Evolutionary conservation across 1,140 invertebrate species (phyloP).

Genomic region (Wasmannia auropunctata): DNA sequence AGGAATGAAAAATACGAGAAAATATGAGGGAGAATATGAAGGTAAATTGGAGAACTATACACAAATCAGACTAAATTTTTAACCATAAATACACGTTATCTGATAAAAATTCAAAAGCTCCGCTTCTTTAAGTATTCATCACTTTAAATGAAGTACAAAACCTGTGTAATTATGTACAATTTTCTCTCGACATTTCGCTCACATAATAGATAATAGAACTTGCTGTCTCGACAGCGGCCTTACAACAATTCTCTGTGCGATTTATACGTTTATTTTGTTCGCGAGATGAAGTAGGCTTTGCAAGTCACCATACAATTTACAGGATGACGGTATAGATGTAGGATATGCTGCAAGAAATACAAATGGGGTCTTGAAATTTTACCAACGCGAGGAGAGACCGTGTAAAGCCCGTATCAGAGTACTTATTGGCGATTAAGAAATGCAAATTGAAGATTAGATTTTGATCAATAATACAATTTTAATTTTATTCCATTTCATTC

Average conservation of each 20-base stretch:
- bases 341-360: neutral
- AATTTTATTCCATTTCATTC: no score
- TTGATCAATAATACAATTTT: no score
- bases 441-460: no score
- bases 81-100: neutral
- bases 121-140: neutral
- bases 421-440: no score
- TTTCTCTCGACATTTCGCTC: neutral
- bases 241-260: neutral
- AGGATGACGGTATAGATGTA: neutral
- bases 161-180: neutral
- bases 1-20: constrained; percentile 8
- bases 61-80: neutral
- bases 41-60: neutral
- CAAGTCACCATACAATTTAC: neutral
- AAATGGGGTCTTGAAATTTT: neutral
- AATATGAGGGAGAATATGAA: neutral
- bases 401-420: no score
- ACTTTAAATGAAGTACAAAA: constrained; percentile 5
- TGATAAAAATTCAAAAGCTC: constrained; percentile 18
- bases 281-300: neutral
- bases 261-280: neutral
- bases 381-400: neutral
- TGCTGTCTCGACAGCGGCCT: neutral
- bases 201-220: neutral